A percentile compares a stretch with the other conserved stretches of the same genome.
Conservation (phyloP, 2,888 invertebrate species). For the Hofmannophila pseudospretella region DNA sequence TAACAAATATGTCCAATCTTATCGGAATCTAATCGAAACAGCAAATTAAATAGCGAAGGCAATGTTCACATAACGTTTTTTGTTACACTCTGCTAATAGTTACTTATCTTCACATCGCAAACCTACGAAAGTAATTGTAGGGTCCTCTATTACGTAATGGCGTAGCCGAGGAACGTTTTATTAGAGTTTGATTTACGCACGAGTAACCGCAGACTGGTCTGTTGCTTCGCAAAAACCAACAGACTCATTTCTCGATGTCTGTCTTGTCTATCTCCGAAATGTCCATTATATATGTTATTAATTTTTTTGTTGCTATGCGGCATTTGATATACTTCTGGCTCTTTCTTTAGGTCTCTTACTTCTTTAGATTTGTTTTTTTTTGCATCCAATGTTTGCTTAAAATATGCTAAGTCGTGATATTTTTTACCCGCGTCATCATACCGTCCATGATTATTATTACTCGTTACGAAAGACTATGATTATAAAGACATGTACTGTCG, state of each 20-base stretch:
- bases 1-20: conserved; percentile 20
- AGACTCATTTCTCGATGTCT: conserved; percentile 19
- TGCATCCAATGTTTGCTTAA: not conserved
- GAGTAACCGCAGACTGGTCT: conserved; percentile 29
- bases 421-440: conserved; percentile 5
- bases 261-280: conserved; percentile 10
- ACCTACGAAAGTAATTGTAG: conserved; percentile 20
- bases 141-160: conserved; percentile 29
- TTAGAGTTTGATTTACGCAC: conserved; percentile 49
- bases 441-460: conserved; percentile 8
- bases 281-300: conserved; percentile 5
- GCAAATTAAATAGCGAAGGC: conserved; percentile 17
- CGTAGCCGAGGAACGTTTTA: conserved; percentile 28
- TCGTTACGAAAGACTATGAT: conserved; percentile 14
- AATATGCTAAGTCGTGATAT: not conserved
- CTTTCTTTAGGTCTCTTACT: not conserved
- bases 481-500: conserved; percentile 14
- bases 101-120: conserved; percentile 35
- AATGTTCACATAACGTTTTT: conserved; percentile 20
- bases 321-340: not conserved
- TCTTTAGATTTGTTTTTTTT: not conserved
- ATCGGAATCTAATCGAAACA: conserved; percentile 19
- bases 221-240: conserved; percentile 25
- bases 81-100: conserved; percentile 24
- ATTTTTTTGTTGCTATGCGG: conserved; percentile 5